Conservation (phyloP, 1,140 invertebrate species). For the Aphaenogaster floridana region DNA sequence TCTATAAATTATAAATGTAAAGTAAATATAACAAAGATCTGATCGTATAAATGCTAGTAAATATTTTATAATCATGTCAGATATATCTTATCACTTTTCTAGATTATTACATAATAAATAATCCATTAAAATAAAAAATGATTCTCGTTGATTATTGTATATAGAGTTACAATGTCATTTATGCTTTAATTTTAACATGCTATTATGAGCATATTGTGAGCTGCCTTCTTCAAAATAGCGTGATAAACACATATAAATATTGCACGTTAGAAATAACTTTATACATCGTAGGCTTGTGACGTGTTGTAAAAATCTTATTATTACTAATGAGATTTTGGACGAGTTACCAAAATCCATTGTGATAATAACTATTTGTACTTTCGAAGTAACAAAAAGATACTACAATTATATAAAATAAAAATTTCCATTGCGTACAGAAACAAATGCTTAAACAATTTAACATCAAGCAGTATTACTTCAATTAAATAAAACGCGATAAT, state of each 20-base stretch:
- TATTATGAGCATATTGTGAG: conserved; percentile 35
- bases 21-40: conserved; percentile 70
- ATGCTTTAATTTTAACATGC: conserved; percentile 48
- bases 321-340: conserved; percentile 64
- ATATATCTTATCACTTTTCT: conserved; percentile 2
- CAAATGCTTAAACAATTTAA: conserved; percentile 58
- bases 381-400: conserved; percentile 67
- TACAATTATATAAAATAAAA: conserved; percentile 60
- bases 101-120: conserved; percentile 48
- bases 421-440: conserved; percentile 41
- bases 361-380: conserved; percentile 75
- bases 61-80: conserved; percentile 33
- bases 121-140: conserved; percentile 47
- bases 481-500: conserved; percentile 48
- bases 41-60: conserved; percentile 58
- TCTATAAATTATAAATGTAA: conserved; percentile 48
- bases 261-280: conserved; percentile 68
- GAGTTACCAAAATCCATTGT: conserved; percentile 64
- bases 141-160: conserved; percentile 46
- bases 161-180: conserved; percentile 37
- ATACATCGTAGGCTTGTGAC: conserved; percentile 64
- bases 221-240: conserved; percentile 51
- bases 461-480: conserved; percentile 44
- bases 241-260: conserved; percentile 68
- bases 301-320: conserved; percentile 73